phyloP scores from a whole-genome alignment of 2,113 vertebrate genomes.

The Istiophorus platypterus region DNA sequence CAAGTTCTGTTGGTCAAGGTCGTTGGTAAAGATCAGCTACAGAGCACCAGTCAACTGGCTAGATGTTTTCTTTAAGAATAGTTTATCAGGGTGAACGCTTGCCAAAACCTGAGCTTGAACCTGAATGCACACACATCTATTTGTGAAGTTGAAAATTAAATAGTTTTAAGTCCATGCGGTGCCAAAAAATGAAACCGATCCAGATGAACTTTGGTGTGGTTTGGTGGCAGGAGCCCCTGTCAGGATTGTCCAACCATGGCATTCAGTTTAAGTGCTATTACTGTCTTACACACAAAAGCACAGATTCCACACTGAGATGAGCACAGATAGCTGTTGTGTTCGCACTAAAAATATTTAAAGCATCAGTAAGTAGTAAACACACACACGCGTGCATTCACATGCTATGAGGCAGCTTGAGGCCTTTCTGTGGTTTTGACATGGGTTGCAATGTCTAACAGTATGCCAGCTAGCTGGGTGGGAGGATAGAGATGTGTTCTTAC shows the following conservation, averaged over 20 bases:
- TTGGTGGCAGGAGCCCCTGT: neutral
- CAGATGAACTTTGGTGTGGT: neutral
- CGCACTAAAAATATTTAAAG: conserved; percentile 35
- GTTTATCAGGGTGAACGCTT: conserved; percentile 22
- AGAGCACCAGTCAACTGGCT: conserved; percentile 9
- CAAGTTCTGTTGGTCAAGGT: conserved; percentile 13
- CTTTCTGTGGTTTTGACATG: conserved; percentile 65
- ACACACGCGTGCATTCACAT: conserved; percentile 25
- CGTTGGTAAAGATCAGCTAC: conserved; percentile 25
- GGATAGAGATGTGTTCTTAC: conserved; percentile 57
- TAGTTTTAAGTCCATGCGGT: neutral
- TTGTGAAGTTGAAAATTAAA: conserved; percentile 22
- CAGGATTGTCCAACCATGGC: neutral
- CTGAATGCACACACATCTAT: neutral
- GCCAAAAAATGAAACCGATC: neutral
- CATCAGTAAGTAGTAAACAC: conserved; percentile 20
- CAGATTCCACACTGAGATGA: conserved; percentile 21
- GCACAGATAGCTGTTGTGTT: conserved; percentile 12
- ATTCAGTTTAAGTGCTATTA: conserved; percentile 29
- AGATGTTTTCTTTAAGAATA: conserved; percentile 6
- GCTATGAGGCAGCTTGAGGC: conserved; percentile 67
- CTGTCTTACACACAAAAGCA: neutral
- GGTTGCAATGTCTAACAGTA: conserved; percentile 64
- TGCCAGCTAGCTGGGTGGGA: conserved; percentile 63
- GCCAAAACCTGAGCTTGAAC: conserved; percentile 38